Evolutionary conservation across 2,113 vertebrate genomes (phyloP).

Genomic region (Pelvicachromis taeniatus): DNA sequence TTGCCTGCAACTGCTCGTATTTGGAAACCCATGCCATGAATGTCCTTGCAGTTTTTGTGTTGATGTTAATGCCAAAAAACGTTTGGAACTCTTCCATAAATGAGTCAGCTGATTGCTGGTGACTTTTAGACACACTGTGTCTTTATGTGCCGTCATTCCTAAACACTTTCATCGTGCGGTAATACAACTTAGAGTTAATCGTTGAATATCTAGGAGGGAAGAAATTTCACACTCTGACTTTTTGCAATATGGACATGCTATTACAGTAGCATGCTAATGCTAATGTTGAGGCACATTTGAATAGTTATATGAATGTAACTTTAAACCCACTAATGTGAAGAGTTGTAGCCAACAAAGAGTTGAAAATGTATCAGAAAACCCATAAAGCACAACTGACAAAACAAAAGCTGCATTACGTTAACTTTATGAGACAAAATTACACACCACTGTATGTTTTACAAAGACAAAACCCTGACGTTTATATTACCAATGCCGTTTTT

Average conservation of each 20-base stretch:
- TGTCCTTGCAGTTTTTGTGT: not conserved
- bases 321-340: not conserved
- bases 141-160: not conserved
- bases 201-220: not conserved
- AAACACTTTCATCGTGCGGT: not conserved
- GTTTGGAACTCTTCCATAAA: not conserved
- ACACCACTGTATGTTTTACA: not conserved
- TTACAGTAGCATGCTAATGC: not conserved
- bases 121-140: not conserved
- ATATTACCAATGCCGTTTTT: not conserved
- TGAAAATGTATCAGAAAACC: not conserved
- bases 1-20: not conserved
- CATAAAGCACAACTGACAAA: not conserved
- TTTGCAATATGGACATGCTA: not conserved
- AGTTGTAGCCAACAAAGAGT: not conserved
- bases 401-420: not conserved
- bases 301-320: not conserved
- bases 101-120: not conserved
- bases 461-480: not conserved
- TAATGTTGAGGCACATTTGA: not conserved
- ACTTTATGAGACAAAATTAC: not conserved
- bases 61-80: not conserved
- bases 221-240: not conserved
- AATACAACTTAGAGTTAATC: not conserved
- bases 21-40: not conserved